phyloP scores from a whole-genome alignment of 2,888 invertebrate species.

The Sceliomorpha sp. region DNA sequence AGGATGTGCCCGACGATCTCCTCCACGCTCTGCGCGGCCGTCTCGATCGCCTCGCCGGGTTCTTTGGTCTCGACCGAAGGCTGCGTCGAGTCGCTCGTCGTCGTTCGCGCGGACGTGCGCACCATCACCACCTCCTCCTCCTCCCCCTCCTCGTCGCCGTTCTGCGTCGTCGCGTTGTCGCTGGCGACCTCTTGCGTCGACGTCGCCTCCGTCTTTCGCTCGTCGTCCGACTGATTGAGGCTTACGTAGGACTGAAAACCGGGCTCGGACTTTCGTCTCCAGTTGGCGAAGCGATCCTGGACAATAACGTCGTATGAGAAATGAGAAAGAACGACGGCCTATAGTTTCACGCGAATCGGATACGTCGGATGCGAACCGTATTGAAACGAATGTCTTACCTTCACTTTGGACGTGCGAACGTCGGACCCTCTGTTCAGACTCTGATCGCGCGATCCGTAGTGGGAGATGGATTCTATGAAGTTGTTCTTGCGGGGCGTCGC shows the following conservation, averaged over 20 bases:
- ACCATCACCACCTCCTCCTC: conserved; percentile 66
- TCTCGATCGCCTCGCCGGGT: conserved; percentile 8
- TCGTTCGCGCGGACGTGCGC: too few relatives aligned
- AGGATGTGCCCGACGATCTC: conserved; percentile 91
- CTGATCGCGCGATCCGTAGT: conserved; percentile 66
- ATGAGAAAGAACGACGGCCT: too few relatives aligned
- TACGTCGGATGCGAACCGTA: too few relatives aligned
- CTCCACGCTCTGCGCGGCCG: conserved; percentile 83
- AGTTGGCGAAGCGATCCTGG: conserved; percentile 83
- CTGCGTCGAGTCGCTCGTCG: conserved; percentile 6
- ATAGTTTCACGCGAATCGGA: too few relatives aligned
- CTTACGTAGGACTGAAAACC: conserved; percentile 81
- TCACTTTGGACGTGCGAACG: conserved; percentile 74
- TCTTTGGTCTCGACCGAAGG: conserved; percentile 41
- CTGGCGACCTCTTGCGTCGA: conserved; percentile 55
- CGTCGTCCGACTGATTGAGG: conserved; percentile 73
- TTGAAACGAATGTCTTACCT: too few relatives aligned
- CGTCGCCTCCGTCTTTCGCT: conserved; percentile 60
- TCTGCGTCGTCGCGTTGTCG: conserved; percentile 64
- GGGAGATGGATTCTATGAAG: conserved; percentile 61
- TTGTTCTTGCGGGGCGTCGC: conserved; percentile 68
- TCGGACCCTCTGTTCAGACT: conserved; percentile 71
- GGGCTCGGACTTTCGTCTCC: conserved; percentile 88
- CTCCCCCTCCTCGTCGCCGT: conserved; percentile 81
- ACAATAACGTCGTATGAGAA: too few relatives aligned